Percentiles rank a stretch among this genome's conserved stretches.
Conservation (phyloP, 2,797 vertebrate species). For the Morelia viridis region DNA sequence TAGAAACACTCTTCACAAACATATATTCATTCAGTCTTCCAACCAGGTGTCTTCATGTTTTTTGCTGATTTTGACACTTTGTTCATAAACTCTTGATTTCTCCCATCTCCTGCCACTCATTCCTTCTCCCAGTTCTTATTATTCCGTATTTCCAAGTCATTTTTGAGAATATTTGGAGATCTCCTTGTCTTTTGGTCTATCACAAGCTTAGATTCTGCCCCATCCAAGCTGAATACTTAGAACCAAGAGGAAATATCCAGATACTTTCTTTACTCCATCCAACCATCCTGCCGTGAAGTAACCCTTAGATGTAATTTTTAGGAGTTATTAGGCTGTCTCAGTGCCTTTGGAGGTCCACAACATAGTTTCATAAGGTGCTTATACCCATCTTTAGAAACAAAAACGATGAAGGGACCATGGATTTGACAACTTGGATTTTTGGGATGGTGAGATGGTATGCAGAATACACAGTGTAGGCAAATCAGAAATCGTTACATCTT, state of each 20-base stretch:
- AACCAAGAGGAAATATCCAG: not conserved
- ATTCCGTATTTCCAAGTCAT: not conserved
- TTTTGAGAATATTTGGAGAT: rapidly evolving
- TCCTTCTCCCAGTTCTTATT: not conserved
- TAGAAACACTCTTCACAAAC: rapidly evolving
- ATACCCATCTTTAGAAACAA: not conserved
- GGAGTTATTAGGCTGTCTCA: not conserved
- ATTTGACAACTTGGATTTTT: not conserved
- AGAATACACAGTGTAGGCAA: not conserved
- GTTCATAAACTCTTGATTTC: not conserved
- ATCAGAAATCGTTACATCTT: not conserved
- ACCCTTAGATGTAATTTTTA: not conserved
- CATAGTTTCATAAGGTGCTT: not conserved
- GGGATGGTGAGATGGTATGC: not conserved
- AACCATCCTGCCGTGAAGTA: not conserved
- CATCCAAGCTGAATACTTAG: not conserved
- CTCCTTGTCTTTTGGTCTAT: not conserved
- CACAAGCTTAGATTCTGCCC: rapidly evolving
- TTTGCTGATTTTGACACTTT: not conserved
- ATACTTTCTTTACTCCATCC: not conserved
- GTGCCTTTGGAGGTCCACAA: not conserved
- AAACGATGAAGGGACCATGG: not conserved
- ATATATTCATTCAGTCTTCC: not conserved
- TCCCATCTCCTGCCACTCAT: not conserved
- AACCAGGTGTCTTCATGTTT: not conserved